These are phyloP conservation scores for Brienomyrus brachyistius DNA, from an alignment of 2,113 vertebrate species.

Conservation along the genomic window DNA sequence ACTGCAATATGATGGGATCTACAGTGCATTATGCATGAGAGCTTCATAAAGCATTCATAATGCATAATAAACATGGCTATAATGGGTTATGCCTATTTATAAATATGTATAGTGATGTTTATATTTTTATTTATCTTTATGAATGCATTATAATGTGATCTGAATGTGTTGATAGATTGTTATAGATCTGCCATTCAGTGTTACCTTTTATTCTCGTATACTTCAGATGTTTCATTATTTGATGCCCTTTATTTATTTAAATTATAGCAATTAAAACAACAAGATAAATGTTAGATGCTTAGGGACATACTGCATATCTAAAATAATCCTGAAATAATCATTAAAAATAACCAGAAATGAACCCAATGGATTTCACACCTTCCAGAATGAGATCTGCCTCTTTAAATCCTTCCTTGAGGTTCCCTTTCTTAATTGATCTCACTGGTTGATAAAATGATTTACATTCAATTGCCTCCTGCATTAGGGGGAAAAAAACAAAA, in stretches of 20 bases:
- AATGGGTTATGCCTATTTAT: not conserved
- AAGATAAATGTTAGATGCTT: not conserved
- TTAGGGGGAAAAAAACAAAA: slow-evolving; percentile 7
- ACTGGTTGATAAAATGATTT: slow-evolving; percentile 75
- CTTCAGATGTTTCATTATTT: not conserved
- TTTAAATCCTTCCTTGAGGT: slow-evolving; percentile 76
- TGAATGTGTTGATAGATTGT: not conserved
- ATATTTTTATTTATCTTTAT: not conserved
- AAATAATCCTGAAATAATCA: not conserved
- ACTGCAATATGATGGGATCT: not conserved
- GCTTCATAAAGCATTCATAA: not conserved
- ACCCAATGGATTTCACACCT: slow-evolving; percentile 53
- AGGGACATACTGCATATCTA: not conserved
- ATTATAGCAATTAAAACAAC: not conserved
- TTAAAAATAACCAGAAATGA: no score
- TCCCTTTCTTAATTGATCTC: slow-evolving; percentile 75
- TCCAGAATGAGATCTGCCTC: slow-evolving; percentile 80
- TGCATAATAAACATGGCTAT: not conserved
- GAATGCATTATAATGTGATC: not conserved
- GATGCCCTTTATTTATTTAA: not conserved
- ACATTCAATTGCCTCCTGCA: slow-evolving; percentile 81
- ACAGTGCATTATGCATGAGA: not conserved
- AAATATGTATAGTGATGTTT: not conserved
- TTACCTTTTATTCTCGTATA: not conserved
- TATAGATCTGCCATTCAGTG: not conserved